Conservation (phyloP, 2,888 invertebrate species). For the Lasioglossum lativentre region DNA sequence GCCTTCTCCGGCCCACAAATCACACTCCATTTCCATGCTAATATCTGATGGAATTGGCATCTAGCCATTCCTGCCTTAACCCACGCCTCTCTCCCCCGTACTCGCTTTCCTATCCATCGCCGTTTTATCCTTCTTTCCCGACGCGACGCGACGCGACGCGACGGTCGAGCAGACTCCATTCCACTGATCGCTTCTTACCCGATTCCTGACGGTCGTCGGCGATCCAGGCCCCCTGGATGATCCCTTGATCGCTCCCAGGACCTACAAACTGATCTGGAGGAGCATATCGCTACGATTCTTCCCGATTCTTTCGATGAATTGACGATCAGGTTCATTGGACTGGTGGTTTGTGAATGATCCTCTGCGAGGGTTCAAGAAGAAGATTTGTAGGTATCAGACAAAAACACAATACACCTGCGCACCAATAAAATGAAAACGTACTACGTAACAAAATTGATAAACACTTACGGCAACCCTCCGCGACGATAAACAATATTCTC, state of each 20-base stretch:
- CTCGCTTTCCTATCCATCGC: not conserved
- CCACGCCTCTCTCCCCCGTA: not conserved
- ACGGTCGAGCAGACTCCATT: constrained; percentile 6
- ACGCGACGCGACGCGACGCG: too few species aligned
- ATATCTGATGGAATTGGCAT: constrained; percentile 82
- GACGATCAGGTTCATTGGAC: not conserved
- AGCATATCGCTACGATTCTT: not conserved
- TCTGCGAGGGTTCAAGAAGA: too few species aligned
- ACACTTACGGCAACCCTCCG: not conserved
- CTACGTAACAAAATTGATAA: not conserved
- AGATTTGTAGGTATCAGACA: too few species aligned
- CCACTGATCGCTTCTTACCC: not conserved
- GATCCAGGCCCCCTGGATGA: not conserved
- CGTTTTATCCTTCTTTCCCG: constrained; percentile 25
- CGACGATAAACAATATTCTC: not conserved
- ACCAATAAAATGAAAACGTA: too few species aligned
- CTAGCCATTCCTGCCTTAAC: constrained; percentile 70
- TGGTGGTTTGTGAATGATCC: not conserved
- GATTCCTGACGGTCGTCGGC: not conserved
- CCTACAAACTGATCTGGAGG: not conserved
- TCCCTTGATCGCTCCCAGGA: not conserved
- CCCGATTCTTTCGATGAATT: not conserved
- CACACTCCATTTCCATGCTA: constrained; percentile 82
- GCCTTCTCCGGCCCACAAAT: constrained; percentile 75
- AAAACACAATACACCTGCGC: too few species aligned